Evolutionary conservation across 1,140 invertebrate species (phyloP).

Genomic region (Cotesia typhae): DNA sequence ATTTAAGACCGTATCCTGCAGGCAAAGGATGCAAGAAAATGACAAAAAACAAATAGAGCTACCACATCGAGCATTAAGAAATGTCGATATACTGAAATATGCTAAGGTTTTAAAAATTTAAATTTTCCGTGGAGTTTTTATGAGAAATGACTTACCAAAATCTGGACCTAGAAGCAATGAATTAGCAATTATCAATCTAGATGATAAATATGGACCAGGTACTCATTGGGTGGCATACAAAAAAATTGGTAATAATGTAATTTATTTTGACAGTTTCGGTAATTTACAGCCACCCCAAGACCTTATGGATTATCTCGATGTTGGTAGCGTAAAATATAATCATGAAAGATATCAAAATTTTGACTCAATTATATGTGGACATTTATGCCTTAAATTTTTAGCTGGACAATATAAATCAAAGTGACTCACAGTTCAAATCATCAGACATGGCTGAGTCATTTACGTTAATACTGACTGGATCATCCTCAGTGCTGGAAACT

Average conservation of each 20-base stretch:
- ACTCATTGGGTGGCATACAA: constrained; percentile 51
- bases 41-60: constrained; percentile 34
- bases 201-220: constrained; percentile 36
- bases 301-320: constrained; percentile 39
- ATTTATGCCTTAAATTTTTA: constrained; percentile 39
- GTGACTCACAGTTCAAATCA: background rate
- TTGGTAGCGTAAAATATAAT: constrained; percentile 36
- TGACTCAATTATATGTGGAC: constrained; percentile 34
- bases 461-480: constrained; percentile 37
- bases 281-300: constrained; percentile 42
- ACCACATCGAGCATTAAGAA: constrained; percentile 39
- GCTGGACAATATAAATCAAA: constrained; percentile 10
- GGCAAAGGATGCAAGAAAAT: background rate
- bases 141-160: constrained; percentile 44
- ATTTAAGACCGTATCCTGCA: background rate
- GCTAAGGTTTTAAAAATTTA: constrained; percentile 40
- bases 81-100: constrained; percentile 43
- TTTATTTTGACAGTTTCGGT: constrained; percentile 48
- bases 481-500: constrained; percentile 38
- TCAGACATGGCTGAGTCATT: constrained; percentile 30
- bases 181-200: constrained; percentile 33
- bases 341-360: constrained; percentile 34
- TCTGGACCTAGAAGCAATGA: constrained; percentile 29
- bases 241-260: constrained; percentile 41
- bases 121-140: constrained; percentile 44